phyloP scores from a whole-genome alignment of 2,797 vertebrate species.

The Etheostoma perlongum region DNA sequence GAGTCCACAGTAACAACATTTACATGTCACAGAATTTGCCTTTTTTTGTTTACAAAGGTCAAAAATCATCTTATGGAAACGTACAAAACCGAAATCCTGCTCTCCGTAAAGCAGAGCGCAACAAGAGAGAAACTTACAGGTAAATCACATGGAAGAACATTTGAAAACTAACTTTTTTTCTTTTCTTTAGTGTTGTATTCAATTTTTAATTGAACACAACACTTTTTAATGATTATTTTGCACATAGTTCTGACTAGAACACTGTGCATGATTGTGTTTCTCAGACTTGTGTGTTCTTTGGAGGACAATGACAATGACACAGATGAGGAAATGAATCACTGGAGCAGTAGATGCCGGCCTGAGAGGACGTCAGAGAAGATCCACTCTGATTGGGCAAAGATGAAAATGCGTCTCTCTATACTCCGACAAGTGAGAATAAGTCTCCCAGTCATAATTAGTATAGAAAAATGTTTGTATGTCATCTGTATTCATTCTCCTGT shows the following conservation, averaged over 20 bases:
- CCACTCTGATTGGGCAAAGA: conserved; percentile 52
- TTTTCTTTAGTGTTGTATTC: background rate
- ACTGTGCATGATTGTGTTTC: conserved; percentile 21
- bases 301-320: conserved; percentile 55
- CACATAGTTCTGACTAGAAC: background rate
- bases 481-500: background rate
- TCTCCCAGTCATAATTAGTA: background rate
- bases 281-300: conserved; percentile 43
- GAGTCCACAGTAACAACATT: background rate
- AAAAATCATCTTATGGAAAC: conserved; percentile 25
- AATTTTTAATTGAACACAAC: background rate
- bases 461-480: background rate
- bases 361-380: conserved; percentile 48
- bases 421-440: conserved; percentile 60
- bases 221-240: background rate
- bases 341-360: conserved; percentile 26
- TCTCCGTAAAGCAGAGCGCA: conserved; percentile 22
- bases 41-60: conserved; percentile 51
- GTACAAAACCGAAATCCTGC: conserved; percentile 30
- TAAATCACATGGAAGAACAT: conserved; percentile 30
- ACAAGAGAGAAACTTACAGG: conserved; percentile 64
- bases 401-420: conserved; percentile 46
- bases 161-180: background rate
- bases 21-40: background rate
- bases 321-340: conserved; percentile 46